phyloP scores from a whole-genome alignment of 2,888 invertebrate species.

The Meghimatium bilineatum region DNA sequence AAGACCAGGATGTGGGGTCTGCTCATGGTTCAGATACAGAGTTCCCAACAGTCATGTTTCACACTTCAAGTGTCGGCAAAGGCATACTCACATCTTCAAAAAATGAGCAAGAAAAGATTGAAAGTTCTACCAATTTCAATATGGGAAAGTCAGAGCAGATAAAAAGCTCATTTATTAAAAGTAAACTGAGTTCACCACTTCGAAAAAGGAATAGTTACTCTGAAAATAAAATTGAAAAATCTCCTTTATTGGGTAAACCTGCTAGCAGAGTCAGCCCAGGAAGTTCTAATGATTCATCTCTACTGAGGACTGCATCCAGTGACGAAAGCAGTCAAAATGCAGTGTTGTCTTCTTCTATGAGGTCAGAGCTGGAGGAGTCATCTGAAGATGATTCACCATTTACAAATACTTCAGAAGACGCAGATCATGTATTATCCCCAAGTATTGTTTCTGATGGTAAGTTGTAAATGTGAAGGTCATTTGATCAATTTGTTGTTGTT shows the following conservation, averaged over 20 bases:
- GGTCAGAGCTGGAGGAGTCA: slow-evolving; percentile 24
- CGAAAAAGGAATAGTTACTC: slow-evolving; percentile 25
- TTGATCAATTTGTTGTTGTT: no score
- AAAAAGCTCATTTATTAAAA: slow-evolving; percentile 29
- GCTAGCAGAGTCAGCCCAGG: slow-evolving; percentile 6
- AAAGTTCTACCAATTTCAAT: not conserved
- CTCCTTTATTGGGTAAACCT: slow-evolving; percentile 31
- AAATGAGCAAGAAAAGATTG: not conserved
- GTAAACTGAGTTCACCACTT: slow-evolving; percentile 20
- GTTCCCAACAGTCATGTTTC: not conserved
- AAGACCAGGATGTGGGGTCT: not conserved
- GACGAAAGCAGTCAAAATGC: slow-evolving; percentile 11
- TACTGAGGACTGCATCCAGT: not conserved
- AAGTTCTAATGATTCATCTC: slow-evolving; percentile 24
- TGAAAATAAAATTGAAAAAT: slow-evolving; percentile 31
- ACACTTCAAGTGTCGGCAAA: not conserved
- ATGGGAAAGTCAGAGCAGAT: slow-evolving; percentile 6
- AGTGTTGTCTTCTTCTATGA: not conserved
- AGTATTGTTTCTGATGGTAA: slow-evolving; percentile 45
- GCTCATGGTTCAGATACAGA: slow-evolving; percentile 7
- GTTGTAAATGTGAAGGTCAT: not conserved
- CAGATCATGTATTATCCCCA: slow-evolving; percentile 33
- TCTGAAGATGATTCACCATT: slow-evolving; percentile 41
- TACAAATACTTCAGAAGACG: slow-evolving; percentile 36
- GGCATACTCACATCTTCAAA: not conserved